Base-by-base conservation (phyloP, 2,113 vertebrate genomes). In the Phalacrocorax carbo region DNA sequence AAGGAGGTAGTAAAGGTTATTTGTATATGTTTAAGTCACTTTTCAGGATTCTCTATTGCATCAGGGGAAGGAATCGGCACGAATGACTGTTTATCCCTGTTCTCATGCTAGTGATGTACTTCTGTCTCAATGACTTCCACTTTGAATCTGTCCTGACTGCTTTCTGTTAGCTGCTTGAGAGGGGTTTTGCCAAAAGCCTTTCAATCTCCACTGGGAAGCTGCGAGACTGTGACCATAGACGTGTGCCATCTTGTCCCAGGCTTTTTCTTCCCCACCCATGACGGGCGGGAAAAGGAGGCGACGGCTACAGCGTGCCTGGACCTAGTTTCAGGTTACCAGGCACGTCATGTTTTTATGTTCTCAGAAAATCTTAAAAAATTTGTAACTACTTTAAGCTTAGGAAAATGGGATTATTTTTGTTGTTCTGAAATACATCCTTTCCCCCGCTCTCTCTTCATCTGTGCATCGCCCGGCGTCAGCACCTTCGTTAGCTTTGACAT, bases 401-500 rank as follows among this genome's bases (percentile, higher is more conserved):
- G 19, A 70, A 25, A 79, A 44, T 15, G 18, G 9, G 3, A 26
- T 76, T 42, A 5, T 36, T 71, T n/a, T 55, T 46, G 5, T 25
- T 40, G 17, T 62, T 61, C n/a, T 72, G 49, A 82, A 57, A 12
- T 34, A 15, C 14, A 13, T 64, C 15, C 6, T 87, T 84, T n/a
- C 34, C 46, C 78, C 38, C 13, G 1, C 17, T 57, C 29, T 51
- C 17, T 13, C 29, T 69, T 51, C 6, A 3, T n/a, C 23, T 57
- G 21, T 51, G 42, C 19, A 22, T 64, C 0, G 0, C 38, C 44
- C 0, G 0, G 29, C 8, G 7, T 26, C 49, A 38, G 19, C 60
- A 61, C 11, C 40, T 55, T 21, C 0, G 5, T 68, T 58, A 15
- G 22, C 42, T 75, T 62, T 49, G 8, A 5, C 15, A 8, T 34